These are phyloP conservation scores for Heliconius cydno DNA, from an alignment of 2,888 invertebrate genomes.

Conservation along the genomic window DNA sequence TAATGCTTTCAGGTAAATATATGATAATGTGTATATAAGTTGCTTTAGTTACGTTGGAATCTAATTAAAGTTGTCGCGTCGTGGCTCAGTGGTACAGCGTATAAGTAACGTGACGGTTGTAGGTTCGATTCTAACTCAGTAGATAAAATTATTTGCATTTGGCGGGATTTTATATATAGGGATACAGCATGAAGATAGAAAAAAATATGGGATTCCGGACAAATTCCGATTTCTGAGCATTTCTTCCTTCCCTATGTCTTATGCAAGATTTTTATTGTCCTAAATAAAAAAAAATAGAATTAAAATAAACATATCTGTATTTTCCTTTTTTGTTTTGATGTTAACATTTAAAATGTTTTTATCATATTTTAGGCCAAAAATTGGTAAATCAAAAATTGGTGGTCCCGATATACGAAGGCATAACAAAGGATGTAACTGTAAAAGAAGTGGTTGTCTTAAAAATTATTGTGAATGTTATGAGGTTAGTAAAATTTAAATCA, in stretches of 20 bases:
- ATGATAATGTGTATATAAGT: background rate
- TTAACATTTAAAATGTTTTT: background rate
- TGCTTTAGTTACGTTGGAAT: too few species aligned
- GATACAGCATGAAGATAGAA: too few species aligned
- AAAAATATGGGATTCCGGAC: too few species aligned
- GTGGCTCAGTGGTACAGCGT: background rate
- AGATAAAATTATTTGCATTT: background rate
- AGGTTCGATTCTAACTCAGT: background rate
- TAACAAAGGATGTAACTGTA: constrained; percentile 99
- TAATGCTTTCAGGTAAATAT: constrained; percentile 92
- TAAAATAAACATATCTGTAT: background rate
- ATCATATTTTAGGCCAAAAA: constrained; percentile 91
- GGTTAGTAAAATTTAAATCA: constrained; percentile 72
- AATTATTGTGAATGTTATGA: constrained; percentile 99
- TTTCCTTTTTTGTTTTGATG: background rate
- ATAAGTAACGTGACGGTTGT: background rate
- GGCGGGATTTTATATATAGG: too few species aligned
- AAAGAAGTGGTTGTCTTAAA: constrained; percentile 98
- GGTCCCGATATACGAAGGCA: constrained; percentile 93
- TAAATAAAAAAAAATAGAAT: background rate
- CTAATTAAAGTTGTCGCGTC: background rate
- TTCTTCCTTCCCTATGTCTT: too few species aligned
- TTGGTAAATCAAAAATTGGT: constrained; percentile 92
- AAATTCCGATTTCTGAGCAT: too few species aligned
- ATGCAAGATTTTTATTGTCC: background rate